Evolutionary conservation across 2,113 vertebrate species (phyloP).

Genomic region (Austrofundulus limnaeus): DNA sequence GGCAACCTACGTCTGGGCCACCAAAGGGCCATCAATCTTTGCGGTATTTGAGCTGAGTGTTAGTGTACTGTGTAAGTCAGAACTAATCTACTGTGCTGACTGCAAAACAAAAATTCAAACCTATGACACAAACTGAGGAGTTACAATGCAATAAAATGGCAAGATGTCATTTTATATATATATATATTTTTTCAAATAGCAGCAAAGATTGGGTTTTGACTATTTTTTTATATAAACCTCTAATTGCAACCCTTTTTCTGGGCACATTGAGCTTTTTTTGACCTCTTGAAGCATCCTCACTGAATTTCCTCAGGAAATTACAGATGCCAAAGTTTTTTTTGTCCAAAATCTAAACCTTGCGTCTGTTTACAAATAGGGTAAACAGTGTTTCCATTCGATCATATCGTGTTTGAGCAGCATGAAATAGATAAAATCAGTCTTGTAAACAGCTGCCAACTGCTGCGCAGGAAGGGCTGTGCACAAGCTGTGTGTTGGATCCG

Average conservation of each 20-base stretch:
- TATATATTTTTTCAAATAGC: too few species aligned
- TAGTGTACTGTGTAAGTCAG: too few species aligned
- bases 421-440: constrained; percentile 11
- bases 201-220: background rate
- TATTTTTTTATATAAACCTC: background rate
- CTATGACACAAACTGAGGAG: too few species aligned
- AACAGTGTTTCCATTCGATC: constrained; percentile 14
- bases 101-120: background rate
- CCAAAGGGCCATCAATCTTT: too few species aligned
- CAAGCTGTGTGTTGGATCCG: background rate
- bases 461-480: background rate
- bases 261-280: constrained; percentile 1
- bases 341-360: constrained; percentile 4
- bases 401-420: constrained; percentile 13
- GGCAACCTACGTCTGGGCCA: too few species aligned
- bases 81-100: too few species aligned
- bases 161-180: too few species aligned
- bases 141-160: too few species aligned
- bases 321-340: constrained; percentile 27
- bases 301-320: constrained; percentile 37
- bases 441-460: constrained; percentile 8
- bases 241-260: background rate
- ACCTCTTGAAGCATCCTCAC: constrained; percentile 6
- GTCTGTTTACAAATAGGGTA: constrained; percentile 22
- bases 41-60: too few species aligned